Percentiles rank a stretch among this genome's conserved stretches.
These are phyloP conservation scores for Penaeus vannamei DNA, from an alignment of 1,140 invertebrate genomes.

Conservation along the genomic window DNA sequence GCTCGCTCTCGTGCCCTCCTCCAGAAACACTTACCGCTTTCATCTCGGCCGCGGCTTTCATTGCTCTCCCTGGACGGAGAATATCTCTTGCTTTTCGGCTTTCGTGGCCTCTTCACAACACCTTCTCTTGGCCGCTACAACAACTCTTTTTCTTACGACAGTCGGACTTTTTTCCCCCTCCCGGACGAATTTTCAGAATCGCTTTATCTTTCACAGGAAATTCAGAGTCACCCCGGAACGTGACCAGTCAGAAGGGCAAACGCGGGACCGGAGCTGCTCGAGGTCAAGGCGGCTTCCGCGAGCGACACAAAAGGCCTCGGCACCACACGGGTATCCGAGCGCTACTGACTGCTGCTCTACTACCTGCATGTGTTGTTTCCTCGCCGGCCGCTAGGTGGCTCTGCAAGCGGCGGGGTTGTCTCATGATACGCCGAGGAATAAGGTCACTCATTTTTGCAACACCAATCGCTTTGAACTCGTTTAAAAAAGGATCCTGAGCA, in stretches of 20 bases:
- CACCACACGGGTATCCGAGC: constrained; percentile 59
- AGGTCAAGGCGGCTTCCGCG: constrained; percentile 40
- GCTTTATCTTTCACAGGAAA: not conserved
- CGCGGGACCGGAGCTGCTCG: constrained; percentile 41
- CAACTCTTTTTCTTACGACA: no score
- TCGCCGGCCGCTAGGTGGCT: constrained; percentile 56
- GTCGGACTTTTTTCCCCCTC: no score
- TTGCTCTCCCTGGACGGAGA: no score
- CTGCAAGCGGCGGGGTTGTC: constrained; percentile 42
- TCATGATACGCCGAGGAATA: constrained; percentile 55
- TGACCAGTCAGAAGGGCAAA: not conserved
- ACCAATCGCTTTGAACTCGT: not conserved
- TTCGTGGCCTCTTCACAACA: no score
- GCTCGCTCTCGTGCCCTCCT: constrained; percentile 4
- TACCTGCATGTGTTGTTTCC: constrained; percentile 55
- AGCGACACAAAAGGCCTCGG: constrained; percentile 47
- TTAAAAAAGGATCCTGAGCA: not conserved
- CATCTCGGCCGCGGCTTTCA: not conserved
- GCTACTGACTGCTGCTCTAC: constrained; percentile 61
- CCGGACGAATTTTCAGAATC: no score
- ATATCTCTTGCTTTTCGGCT: no score
- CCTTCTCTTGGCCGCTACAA: no score
- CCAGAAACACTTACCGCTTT: constrained; percentile 4
- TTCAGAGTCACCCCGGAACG: not conserved
- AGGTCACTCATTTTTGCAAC: constrained; percentile 49